phyloP scores from a whole-genome alignment of 2,888 invertebrate genomes.

The Epirrita christyi region DNA sequence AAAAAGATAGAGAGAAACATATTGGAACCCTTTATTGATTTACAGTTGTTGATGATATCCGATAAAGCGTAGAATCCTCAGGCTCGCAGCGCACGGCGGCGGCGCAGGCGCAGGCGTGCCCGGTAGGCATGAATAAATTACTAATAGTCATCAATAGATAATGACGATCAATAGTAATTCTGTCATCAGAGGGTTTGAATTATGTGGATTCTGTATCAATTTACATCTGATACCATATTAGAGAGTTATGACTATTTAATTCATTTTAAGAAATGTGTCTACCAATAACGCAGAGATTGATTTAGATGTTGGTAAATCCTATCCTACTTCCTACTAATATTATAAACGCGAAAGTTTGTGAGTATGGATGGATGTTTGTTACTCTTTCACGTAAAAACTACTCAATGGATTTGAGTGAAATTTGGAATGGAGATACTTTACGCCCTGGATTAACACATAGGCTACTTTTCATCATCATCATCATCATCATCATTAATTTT shows the following conservation, averaged over 20 bases:
- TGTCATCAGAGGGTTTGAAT: slow-evolving; percentile 22
- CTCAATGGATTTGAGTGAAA: no score
- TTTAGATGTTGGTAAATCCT: no score
- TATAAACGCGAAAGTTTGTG: no score
- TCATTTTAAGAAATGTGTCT: neutral
- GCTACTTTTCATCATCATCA: no score
- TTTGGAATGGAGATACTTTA: no score
- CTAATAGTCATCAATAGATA: slow-evolving; percentile 20
- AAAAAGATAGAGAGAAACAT: neutral
- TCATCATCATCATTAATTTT: no score
- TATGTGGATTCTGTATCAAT: slow-evolving; percentile 9
- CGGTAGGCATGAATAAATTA: slow-evolving; percentile 12
- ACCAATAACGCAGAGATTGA: no score
- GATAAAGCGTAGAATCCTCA: slow-evolving; percentile 34
- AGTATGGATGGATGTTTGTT: no score
- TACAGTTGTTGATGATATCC: slow-evolving; percentile 57
- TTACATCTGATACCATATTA: slow-evolving; percentile 16
- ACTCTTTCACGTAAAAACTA: no score
- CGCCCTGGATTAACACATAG: no score
- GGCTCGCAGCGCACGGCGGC: neutral
- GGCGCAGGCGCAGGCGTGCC: neutral
- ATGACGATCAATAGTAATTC: slow-evolving; percentile 16
- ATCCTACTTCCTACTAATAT: no score
- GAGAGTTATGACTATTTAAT: neutral
- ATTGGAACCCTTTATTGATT: slow-evolving; percentile 67